Conservation (phyloP, 2,888 invertebrate genomes). For the Dolichomitus sp. region DNA sequence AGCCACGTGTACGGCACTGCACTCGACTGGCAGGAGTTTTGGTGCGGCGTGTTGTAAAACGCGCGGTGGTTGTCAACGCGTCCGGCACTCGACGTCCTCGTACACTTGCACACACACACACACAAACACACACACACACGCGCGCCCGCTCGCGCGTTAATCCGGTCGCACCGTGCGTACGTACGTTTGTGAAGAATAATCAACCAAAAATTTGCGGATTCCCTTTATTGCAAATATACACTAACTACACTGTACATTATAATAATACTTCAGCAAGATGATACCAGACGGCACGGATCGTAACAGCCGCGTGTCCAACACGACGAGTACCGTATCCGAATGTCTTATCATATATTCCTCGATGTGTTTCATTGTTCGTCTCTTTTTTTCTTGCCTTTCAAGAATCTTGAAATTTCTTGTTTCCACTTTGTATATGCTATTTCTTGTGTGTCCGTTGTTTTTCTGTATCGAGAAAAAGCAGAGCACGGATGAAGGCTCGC, state of each 20-base stretch:
- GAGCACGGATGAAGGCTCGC: slow-evolving; percentile 58
- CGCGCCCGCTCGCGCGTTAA: background rate
- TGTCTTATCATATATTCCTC: slow-evolving; percentile 34
- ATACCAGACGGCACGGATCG: background rate
- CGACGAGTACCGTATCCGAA: slow-evolving; percentile 25
- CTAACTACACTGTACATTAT: background rate
- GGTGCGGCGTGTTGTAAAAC: slow-evolving; percentile 45
- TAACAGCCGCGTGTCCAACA: slow-evolving; percentile 28
- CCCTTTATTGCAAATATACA: no score
- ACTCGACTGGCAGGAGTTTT: slow-evolving; percentile 56
- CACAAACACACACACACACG: background rate
- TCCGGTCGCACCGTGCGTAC: background rate
- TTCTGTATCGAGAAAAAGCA: slow-evolving; percentile 32
- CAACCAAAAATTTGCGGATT: background rate
- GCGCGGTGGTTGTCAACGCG: slow-evolving; percentile 43
- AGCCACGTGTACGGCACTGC: slow-evolving; percentile 75
- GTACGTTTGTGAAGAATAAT: background rate
- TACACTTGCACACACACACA: background rate
- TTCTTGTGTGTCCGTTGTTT: background rate
- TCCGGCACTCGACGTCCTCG: slow-evolving; percentile 46
- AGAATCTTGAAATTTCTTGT: background rate
- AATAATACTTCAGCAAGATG: slow-evolving; percentile 1
- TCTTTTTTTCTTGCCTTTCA: background rate
- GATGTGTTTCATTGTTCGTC: background rate
- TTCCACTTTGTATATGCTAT: background rate